Conservation (phyloP, 2,113 vertebrate species). For the Nycticryphes semicollaris region DNA sequence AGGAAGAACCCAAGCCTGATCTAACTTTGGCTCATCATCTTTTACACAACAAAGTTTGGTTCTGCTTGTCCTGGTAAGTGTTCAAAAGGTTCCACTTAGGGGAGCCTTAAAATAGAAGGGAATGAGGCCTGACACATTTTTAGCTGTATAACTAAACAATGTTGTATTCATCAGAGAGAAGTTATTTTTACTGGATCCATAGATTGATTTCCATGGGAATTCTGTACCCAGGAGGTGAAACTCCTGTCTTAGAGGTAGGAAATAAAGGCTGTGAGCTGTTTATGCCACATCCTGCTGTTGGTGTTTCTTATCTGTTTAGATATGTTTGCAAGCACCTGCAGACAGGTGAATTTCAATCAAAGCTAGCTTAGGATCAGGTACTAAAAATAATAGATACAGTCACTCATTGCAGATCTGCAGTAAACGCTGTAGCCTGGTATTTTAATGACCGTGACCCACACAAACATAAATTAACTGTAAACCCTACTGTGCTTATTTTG, state of each 20-base stretch:
- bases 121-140: background rate
- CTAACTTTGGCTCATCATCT: background rate
- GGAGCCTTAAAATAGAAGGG: background rate
- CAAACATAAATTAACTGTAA: background rate
- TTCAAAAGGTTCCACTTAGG: background rate
- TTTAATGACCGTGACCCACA: background rate
- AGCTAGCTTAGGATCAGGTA: background rate
- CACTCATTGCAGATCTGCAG: background rate
- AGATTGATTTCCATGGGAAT: slow-evolving; percentile 23
- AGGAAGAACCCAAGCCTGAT: background rate
- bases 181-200: slow-evolving; percentile 35
- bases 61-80: background rate
- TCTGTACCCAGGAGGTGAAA: background rate
- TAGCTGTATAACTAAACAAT: background rate
- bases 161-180: background rate
- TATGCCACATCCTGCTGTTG: background rate
- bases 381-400: background rate
- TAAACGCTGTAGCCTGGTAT: background rate
- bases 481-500: background rate
- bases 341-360: background rate
- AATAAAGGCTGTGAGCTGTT: background rate
- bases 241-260: background rate
- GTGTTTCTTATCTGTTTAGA: background rate
- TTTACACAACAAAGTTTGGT: background rate
- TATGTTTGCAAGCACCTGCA: background rate